Conservation (phyloP, 1,140 invertebrate species). For the Zaprionus davidi region DNA sequence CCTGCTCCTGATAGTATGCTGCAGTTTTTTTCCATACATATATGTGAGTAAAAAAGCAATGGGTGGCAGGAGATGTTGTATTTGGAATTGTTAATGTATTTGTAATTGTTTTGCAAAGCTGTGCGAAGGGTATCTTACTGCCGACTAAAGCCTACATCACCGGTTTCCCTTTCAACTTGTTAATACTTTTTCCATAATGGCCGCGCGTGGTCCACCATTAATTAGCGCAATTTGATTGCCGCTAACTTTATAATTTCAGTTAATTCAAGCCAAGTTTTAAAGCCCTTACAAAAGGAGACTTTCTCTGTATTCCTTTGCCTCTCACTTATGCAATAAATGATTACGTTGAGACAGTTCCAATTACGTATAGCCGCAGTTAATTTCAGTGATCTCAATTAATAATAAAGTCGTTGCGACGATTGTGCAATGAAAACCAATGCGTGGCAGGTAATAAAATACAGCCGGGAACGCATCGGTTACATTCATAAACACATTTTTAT, state of each 20-base stretch:
- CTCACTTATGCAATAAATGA: slow-evolving; percentile 55
- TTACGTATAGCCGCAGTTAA: slow-evolving; percentile 28
- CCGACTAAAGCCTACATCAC: not conserved
- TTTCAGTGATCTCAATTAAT: slow-evolving; percentile 27
- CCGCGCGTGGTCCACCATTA: slow-evolving; percentile 45
- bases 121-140: too few relatives aligned
- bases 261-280: slow-evolving; percentile 1
- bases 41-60: too few relatives aligned
- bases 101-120: too few relatives aligned
- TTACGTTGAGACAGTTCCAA: slow-evolving; percentile 54
- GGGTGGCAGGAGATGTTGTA: too few relatives aligned
- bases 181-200: not conserved
- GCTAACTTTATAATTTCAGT: slow-evolving; percentile 25
- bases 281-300: not conserved
- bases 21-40: too few relatives aligned
- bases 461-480: slow-evolving; percentile 24
- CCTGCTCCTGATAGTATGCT: too few relatives aligned
- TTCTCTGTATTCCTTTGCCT: not conserved
- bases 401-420: slow-evolving; percentile 7
- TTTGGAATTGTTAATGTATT: too few relatives aligned
- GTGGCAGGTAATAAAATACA: slow-evolving; percentile 57
- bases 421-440: slow-evolving; percentile 1
- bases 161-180: not conserved
- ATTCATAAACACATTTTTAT: slow-evolving; percentile 60
- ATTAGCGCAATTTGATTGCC: slow-evolving; percentile 56